Percentiles rank a stretch among this genome's conserved stretches.
Evolutionary conservation across 2,888 invertebrate species (phyloP).

Genomic region (Heliothis peltigera): DNA sequence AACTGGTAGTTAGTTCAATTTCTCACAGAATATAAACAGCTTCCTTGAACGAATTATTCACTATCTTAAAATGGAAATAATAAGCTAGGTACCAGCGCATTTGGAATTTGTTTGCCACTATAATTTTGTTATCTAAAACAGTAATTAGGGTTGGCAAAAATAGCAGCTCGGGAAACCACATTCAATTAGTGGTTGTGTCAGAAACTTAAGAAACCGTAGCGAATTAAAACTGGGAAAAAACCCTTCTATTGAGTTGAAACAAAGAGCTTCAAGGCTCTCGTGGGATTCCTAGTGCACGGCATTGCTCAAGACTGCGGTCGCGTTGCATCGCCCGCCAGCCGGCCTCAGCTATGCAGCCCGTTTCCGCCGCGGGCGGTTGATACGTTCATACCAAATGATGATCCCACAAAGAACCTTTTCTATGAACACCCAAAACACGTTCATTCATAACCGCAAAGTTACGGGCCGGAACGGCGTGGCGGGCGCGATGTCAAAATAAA

Average conservation of each 20-base stretch:
- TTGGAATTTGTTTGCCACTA: constrained; percentile 33
- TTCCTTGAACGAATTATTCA: constrained; percentile 10
- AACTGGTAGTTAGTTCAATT: no score
- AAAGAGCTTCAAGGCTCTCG: constrained; percentile 80
- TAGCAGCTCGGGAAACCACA: constrained; percentile 69
- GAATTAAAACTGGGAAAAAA: constrained; percentile 71
- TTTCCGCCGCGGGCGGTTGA: constrained; percentile 71
- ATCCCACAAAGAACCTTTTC: constrained; percentile 76
- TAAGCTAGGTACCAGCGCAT: constrained; percentile 2
- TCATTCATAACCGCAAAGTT: constrained; percentile 79
- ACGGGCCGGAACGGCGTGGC: constrained; percentile 74
- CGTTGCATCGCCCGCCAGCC: constrained; percentile 65
- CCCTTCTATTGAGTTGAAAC: constrained; percentile 74
- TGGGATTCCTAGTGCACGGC: constrained; percentile 71
- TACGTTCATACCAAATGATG: constrained; percentile 58
- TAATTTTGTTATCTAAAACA: constrained; percentile 40
- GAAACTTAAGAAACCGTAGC: constrained; percentile 63
- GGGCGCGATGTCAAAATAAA: constrained; percentile 73
- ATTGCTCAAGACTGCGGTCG: constrained; percentile 79
- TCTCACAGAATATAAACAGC: constrained; percentile 12
- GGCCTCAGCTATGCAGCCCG: constrained; percentile 69
- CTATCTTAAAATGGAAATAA: constrained; percentile 32
- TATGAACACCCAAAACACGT: constrained; percentile 77
- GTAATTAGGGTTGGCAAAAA: constrained; percentile 59
- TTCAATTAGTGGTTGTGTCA: constrained; percentile 72